Conservation (phyloP, 2,888 invertebrate species). For the Psylliodes chrysocephalus region DNA sequence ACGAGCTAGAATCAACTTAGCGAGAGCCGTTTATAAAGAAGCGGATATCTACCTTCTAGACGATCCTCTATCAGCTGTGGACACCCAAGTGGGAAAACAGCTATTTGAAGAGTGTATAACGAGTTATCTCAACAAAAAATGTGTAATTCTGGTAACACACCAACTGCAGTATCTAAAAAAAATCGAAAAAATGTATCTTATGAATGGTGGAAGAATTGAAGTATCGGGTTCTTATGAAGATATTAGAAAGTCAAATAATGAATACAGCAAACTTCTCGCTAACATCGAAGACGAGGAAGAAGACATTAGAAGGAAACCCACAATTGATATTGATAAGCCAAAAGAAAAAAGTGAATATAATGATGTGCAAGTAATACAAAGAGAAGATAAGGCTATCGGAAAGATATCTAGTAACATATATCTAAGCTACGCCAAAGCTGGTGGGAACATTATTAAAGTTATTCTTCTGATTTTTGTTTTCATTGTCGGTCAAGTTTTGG, state of each 20-base stretch:
- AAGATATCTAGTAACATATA: constrained; percentile 68
- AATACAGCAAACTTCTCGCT: constrained; percentile 73
- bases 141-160: constrained; percentile 80
- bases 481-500: constrained; percentile 61
- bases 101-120: constrained; percentile 83
- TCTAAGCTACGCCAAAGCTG: constrained; percentile 75
- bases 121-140: constrained; percentile 72
- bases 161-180: constrained; percentile 74
- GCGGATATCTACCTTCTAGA: constrained; percentile 87
- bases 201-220: constrained; percentile 68
- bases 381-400: constrained; percentile 73
- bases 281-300: constrained; percentile 52
- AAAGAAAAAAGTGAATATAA: constrained; percentile 64
- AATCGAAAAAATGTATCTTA: constrained; percentile 67
- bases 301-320: constrained; percentile 65
- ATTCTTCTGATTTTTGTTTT: constrained; percentile 66
- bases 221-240: constrained; percentile 75
- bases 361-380: constrained; percentile 57
- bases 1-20: constrained; percentile 86
- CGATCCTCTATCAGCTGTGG: constrained; percentile 90
- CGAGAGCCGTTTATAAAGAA: constrained; percentile 81
- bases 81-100: constrained; percentile 86
- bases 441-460: constrained; percentile 69
- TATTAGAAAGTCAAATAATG: constrained; percentile 74
- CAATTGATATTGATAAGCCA: constrained; percentile 6